Conservation (phyloP, 2,113 vertebrate species). For the Accipiter virgatus region DNA sequence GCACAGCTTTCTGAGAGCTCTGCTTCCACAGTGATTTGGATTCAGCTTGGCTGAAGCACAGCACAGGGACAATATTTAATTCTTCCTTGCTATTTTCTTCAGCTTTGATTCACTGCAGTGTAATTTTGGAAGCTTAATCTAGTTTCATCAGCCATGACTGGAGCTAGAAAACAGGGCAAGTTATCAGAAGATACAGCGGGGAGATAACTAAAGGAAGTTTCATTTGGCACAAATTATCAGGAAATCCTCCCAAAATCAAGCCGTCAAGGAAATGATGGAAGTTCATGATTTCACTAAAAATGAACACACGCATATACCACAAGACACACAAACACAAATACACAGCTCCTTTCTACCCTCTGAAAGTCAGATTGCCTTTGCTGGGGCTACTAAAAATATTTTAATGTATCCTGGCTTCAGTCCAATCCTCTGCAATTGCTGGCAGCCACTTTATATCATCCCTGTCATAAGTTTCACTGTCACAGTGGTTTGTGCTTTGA, state of each 20-base stretch:
- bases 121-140: conserved; percentile 54
- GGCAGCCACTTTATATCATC: conserved; percentile 19
- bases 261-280: conserved; percentile 33
- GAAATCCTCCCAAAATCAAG: conserved; percentile 57
- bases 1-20: not conserved
- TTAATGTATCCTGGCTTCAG: not conserved
- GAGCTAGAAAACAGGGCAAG: conserved; percentile 52
- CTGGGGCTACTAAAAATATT: not conserved
- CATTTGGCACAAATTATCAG: conserved; percentile 49
- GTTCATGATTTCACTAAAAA: conserved; percentile 36
- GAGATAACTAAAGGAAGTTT: conserved; percentile 59
- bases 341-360: not conserved
- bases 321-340: not conserved
- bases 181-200: conserved; percentile 57
- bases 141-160: conserved; percentile 53
- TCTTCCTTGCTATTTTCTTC: conserved; percentile 33
- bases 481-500: not conserved
- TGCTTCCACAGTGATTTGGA: not conserved
- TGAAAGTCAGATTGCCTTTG: conserved; percentile 1
- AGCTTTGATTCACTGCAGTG: conserved; percentile 45
- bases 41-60: conserved; percentile 8
- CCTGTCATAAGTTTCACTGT: not conserved
- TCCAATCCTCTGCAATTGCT: not conserved
- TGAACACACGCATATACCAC: not conserved
- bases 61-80: conserved; percentile 22